Percentiles rank a stretch among this genome's conserved stretches.
Evolutionary conservation across 2,797 vertebrate species (phyloP).

Genomic region (Poecilia picta): DNA sequence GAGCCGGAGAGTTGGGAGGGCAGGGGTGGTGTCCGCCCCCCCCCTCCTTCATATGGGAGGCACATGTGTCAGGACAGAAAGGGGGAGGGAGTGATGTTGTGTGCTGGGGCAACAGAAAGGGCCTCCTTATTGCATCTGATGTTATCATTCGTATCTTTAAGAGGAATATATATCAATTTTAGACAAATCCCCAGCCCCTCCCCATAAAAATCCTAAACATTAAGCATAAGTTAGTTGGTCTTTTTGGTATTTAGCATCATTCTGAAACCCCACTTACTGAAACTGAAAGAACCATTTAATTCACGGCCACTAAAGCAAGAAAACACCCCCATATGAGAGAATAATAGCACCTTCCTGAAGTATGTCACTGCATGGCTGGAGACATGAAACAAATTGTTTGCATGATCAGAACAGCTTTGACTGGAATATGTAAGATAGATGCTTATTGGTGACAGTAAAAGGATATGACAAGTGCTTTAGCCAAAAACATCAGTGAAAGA

Average conservation of each 20-base stretch:
- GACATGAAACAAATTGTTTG: background rate
- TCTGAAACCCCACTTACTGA: background rate
- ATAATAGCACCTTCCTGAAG: background rate
- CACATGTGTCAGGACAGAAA: conserved; percentile 77
- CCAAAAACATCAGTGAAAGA: background rate
- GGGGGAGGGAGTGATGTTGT: conserved; percentile 35
- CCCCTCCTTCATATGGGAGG: conserved; percentile 78
- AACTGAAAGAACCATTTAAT: background rate
- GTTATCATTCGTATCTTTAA: background rate
- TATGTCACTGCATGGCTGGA: background rate
- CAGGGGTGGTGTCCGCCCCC: conserved; percentile 62
- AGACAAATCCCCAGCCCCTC: too few relatives aligned
- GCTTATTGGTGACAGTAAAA: background rate
- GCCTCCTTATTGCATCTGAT: conserved; percentile 37
- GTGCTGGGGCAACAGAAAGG: conserved; percentile 36
- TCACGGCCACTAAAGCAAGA: background rate
- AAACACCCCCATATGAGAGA: background rate
- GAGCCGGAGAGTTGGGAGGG: conserved; percentile 72
- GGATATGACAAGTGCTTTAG: background rate
- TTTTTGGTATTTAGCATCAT: background rate
- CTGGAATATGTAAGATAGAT: background rate
- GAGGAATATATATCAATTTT: background rate
- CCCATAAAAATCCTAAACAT: background rate
- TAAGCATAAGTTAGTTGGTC: background rate
- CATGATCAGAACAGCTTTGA: background rate